phyloP scores from a whole-genome alignment of 2,888 invertebrate species.

The Monochamus alternatus region DNA sequence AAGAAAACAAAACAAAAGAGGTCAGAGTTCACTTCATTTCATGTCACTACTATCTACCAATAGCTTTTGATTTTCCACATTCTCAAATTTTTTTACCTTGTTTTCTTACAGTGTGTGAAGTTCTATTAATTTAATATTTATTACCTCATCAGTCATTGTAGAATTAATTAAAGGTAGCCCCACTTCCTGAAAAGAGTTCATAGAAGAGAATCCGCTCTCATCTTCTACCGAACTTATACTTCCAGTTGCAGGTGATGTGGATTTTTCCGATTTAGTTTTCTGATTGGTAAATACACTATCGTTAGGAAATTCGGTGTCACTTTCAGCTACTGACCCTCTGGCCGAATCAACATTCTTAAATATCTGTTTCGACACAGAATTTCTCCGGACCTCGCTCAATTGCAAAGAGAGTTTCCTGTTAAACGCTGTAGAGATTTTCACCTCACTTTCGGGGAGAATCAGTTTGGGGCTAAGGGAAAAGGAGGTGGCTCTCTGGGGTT shows the following conservation, averaged over 20 bases:
- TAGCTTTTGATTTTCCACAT: too few species aligned
- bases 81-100: too few species aligned
- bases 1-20: too few species aligned
- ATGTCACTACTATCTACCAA: too few species aligned
- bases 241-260: conserved; percentile 58
- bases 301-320: conserved; percentile 52
- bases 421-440: conserved; percentile 63
- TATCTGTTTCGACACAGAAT: conserved; percentile 34
- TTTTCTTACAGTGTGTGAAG: too few species aligned
- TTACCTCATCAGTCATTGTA: conserved; percentile 57
- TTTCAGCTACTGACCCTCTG: conserved; percentile 59
- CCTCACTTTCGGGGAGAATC: conserved; percentile 63
- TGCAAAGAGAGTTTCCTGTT: conserved; percentile 67
- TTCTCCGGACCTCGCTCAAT: conserved; percentile 56
- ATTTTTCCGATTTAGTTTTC: conserved; percentile 54
- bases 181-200: conserved; percentile 88
- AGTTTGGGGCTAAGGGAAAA: conserved; percentile 66
- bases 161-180: conserved; percentile 76
- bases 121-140: not conserved
- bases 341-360: conserved; percentile 50
- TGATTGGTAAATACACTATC: conserved; percentile 30
- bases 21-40: too few species aligned
- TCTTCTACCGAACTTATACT: conserved; percentile 76
- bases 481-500: conserved; percentile 63
- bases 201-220: conserved; percentile 89